Conservation (phyloP, 2,888 invertebrate species). For the Palloptera scutellata region DNA sequence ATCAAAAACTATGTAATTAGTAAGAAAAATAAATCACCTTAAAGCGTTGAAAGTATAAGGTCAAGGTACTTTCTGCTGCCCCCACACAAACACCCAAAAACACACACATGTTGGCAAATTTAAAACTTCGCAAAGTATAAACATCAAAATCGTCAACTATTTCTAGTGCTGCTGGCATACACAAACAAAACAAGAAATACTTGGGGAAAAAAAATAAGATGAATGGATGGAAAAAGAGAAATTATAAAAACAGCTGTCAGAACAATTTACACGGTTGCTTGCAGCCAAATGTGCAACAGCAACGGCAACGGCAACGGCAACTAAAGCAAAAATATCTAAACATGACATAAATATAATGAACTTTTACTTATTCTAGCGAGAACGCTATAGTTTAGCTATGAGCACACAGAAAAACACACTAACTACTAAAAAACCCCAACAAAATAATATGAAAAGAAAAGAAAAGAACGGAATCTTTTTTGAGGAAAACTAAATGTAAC, state of each 20-base stretch:
- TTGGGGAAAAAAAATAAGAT: background rate
- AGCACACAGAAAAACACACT: too few relatives aligned
- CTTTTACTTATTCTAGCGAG: too few relatives aligned
- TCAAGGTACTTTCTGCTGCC: slow-evolving; percentile 24
- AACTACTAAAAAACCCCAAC: too few relatives aligned
- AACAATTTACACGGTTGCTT: slow-evolving; percentile 26
- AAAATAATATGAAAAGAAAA: too few relatives aligned
- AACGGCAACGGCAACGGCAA: slow-evolving; percentile 14
- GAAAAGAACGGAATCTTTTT: too few relatives aligned
- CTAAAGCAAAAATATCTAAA: slow-evolving; percentile 16
- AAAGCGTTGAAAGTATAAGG: slow-evolving; percentile 3
- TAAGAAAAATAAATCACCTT: too few relatives aligned
- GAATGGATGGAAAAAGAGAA: background rate
- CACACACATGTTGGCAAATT: slow-evolving; percentile 1
- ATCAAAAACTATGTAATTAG: slow-evolving; percentile 24
- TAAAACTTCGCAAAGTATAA: background rate
- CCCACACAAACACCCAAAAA: background rate
- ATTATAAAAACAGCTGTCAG: slow-evolving; percentile 24
- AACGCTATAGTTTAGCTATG: too few relatives aligned
- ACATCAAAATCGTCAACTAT: background rate
- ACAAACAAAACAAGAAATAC: too few relatives aligned
- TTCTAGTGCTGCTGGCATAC: background rate
- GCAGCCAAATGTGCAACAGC: slow-evolving; percentile 9
- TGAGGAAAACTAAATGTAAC: too few relatives aligned
- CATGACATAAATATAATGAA: slow-evolving; percentile 17